Percentiles rank a stretch among this genome's conserved stretches.
These are phyloP conservation scores for Clarias batrachus DNA, from an alignment of 2,113 vertebrate genomes.

Conservation along the genomic window DNA sequence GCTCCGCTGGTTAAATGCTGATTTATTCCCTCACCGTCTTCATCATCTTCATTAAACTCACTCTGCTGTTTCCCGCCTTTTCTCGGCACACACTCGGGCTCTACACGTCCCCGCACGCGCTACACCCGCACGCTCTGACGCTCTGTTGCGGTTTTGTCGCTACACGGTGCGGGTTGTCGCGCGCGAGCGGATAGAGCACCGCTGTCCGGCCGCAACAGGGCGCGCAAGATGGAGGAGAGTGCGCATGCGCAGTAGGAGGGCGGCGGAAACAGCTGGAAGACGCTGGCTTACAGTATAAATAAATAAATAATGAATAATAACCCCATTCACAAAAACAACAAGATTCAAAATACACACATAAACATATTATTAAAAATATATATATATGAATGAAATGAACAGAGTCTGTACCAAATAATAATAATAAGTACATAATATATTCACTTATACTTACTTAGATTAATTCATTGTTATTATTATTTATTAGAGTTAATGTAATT, in stretches of 20 bases:
- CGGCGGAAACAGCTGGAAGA: conserved; percentile 34
- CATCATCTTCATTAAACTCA: conserved; percentile 40
- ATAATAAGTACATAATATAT: too few species aligned
- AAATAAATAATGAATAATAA: background rate
- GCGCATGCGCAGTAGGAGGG: conserved; percentile 46
- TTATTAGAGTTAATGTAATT: too few species aligned
- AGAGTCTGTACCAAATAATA: too few species aligned
- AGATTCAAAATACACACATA: too few species aligned
- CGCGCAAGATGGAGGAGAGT: conserved; percentile 77
- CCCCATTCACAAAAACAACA: background rate
- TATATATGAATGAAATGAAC: too few species aligned
- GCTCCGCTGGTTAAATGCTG: conserved; percentile 37
- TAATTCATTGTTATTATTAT: too few species aligned
- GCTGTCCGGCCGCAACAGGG: conserved; percentile 69
- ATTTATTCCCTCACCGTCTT: conserved; percentile 51
- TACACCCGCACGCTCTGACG: background rate
- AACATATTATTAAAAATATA: too few species aligned
- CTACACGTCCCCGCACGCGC: background rate
- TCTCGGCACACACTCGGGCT: background rate
- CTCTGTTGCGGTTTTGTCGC: background rate
- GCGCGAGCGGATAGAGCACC: conserved; percentile 45
- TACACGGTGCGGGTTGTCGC: background rate
- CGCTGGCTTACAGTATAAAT: background rate
- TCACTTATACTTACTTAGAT: too few species aligned
- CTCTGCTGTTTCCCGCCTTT: conserved; percentile 41